Evolutionary conservation across 2,797 vertebrate species (phyloP).

Genomic region (Oryzias dopingdopingensis): DNA sequence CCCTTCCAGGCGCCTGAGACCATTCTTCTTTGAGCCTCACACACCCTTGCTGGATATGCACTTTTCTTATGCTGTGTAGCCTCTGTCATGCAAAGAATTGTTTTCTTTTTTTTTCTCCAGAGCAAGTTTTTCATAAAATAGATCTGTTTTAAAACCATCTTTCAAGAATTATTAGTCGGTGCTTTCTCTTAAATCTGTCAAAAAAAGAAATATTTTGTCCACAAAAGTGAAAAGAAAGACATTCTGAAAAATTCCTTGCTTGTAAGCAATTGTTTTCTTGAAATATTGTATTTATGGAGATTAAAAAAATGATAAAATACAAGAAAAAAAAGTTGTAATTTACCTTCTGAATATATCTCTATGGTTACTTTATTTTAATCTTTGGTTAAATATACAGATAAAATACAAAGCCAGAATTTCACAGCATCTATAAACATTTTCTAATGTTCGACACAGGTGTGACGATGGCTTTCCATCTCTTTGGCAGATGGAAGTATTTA

Average conservation of each 20-base stretch:
- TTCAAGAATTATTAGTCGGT: constrained; percentile 4
- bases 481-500: constrained; percentile 57
- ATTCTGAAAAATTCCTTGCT: background rate
- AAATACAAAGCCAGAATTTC: too few species aligned
- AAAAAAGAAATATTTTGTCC: background rate
- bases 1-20: constrained; percentile 75
- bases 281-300: background rate
- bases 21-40: constrained; percentile 47
- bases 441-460: constrained; percentile 8
- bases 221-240: background rate
- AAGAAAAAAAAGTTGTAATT: too few species aligned
- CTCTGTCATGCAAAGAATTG: constrained; percentile 33
- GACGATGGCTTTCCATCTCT: background rate
- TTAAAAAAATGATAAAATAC: background rate
- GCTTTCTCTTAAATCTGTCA: background rate
- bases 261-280: too few species aligned
- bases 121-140: constrained; percentile 27
- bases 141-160: constrained; percentile 22
- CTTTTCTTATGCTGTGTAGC: constrained; percentile 58
- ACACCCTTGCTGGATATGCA: constrained; percentile 56
- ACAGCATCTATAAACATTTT: constrained; percentile 17
- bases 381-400: too few species aligned
- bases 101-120: constrained; percentile 31
- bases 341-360: too few species aligned
- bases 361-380: too few species aligned